Conservation (phyloP, 2,113 vertebrate species). For the Gymnarchus niloticus region DNA sequence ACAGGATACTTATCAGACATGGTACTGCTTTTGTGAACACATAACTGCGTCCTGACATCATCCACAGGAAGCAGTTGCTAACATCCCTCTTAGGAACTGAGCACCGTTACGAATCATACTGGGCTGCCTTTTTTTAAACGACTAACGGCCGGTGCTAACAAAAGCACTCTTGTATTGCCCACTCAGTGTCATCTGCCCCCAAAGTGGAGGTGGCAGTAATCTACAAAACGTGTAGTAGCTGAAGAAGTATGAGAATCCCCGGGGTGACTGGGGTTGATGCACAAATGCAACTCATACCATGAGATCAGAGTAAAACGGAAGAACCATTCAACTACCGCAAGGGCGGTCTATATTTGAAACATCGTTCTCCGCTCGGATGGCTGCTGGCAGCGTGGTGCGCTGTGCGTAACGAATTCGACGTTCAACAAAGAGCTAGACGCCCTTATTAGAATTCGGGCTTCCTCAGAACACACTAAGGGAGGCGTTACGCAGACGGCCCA, state of each 20-base stretch:
- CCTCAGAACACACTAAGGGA: not conserved
- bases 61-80: constrained; percentile 64
- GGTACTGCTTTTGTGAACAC: constrained; percentile 30
- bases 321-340: no score
- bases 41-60: constrained; percentile 63
- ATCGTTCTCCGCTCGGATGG: not conserved
- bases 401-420: not conserved
- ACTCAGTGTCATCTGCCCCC: constrained; percentile 33
- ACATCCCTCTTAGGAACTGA: constrained; percentile 26
- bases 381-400: not conserved
- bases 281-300: constrained; percentile 4
- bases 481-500: not conserved
- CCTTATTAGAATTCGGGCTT: not conserved
- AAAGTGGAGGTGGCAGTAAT: constrained; percentile 41
- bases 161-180: constrained; percentile 45
- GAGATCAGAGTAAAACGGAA: not conserved
- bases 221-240: constrained; percentile 44
- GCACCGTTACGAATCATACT: constrained; percentile 49
- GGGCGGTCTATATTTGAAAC: not conserved
- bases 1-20: constrained; percentile 45
- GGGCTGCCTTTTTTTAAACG: constrained; percentile 36
- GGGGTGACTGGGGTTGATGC: constrained; percentile 28
- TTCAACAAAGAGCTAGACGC: not conserved
- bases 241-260: constrained; percentile 32
- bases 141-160: constrained; percentile 42